Base-by-base conservation (phyloP, 2,888 invertebrate genomes). In the Caenorhabditis plicata region DNA sequence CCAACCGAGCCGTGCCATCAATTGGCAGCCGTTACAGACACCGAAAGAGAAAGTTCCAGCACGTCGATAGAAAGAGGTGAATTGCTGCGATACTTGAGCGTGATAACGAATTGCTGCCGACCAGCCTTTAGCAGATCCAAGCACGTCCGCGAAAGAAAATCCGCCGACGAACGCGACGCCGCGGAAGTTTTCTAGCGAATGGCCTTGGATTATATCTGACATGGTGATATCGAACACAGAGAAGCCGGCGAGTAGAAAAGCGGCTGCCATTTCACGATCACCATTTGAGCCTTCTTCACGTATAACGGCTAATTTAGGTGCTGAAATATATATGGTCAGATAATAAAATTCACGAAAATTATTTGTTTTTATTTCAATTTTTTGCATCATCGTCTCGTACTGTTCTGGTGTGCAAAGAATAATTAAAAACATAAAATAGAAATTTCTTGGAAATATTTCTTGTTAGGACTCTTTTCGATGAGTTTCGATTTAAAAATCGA, bases 81-180 rank as follows among this genome's bases (percentile, higher is more conserved):
- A 89, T 81, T 93, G 90, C 0, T 86, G 83, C 62, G 86, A 85
- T n/a, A 95, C 82, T 2, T 85, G 84, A 9, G 87, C 86, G 73
- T 91, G 89, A 82, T 89, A 50, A 9, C 29, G 27, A 8, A 61
- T 38, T 11, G 39, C 51, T 9, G 47, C 48, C 9, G 53, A 47
- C 62, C 60, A 61, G 58, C 83, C 85, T 85, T 93, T 95, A 0
- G 92, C 95, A 0, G 95, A 94, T 4, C 96, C 96, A 44, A 95
- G 85, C 0, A 95, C 96, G 89, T 92, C 92, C 36, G 93, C 95
- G 82, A 94, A 96, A 83, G 94, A 95, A 82, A 98, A 98, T n/a
- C 98, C 98, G 38, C 93, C 96, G 0, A 95, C 95, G 82, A 96
- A 96, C 41, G 92, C 87, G 13, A 96, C 80, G 1, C 96, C 85